A percentile compares a stretch with the other conserved stretches of the same genome.
phyloP scores from a whole-genome alignment of 2,797 vertebrate species.

The Triplophysa bombifrons region DNA sequence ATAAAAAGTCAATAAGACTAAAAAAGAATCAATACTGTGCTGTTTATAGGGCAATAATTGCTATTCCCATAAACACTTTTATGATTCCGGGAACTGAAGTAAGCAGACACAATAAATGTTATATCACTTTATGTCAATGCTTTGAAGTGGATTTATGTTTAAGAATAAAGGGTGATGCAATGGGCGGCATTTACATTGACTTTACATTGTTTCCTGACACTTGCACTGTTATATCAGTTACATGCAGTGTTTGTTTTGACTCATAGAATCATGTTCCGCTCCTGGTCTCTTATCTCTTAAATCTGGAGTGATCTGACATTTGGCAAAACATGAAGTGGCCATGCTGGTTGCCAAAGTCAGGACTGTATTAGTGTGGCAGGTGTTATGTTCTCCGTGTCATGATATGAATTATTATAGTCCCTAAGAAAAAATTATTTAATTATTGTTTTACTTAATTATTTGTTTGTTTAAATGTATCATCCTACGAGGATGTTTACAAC shows the following conservation, averaged over 20 bases:
- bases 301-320: background rate
- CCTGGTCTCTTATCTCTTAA: conserved; percentile 2
- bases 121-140: background rate
- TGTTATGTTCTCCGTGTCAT: background rate
- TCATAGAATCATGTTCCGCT: background rate
- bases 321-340: background rate
- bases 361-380: background rate
- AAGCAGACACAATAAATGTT: background rate
- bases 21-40: conserved; percentile 24
- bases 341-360: background rate
- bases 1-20: conserved; percentile 10
- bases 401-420: background rate
- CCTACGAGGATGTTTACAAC: too few relatives aligned
- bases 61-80: conserved; percentile 22
- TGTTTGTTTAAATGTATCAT: too few relatives aligned
- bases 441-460: background rate
- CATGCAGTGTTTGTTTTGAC: conserved; percentile 1
- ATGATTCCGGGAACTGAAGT: conserved; percentile 21
- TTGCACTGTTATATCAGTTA: background rate
- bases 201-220: background rate
- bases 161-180: conserved; percentile 11
- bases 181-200: background rate
- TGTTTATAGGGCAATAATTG: conserved; percentile 15
- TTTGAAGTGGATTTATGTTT: background rate
- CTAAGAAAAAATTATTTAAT: background rate